Evolutionary conservation across 2,113 vertebrate genomes (phyloP), one percentile per base, ranked within the genome.

Genomic region (Tricholaema leucomelas): DNA sequence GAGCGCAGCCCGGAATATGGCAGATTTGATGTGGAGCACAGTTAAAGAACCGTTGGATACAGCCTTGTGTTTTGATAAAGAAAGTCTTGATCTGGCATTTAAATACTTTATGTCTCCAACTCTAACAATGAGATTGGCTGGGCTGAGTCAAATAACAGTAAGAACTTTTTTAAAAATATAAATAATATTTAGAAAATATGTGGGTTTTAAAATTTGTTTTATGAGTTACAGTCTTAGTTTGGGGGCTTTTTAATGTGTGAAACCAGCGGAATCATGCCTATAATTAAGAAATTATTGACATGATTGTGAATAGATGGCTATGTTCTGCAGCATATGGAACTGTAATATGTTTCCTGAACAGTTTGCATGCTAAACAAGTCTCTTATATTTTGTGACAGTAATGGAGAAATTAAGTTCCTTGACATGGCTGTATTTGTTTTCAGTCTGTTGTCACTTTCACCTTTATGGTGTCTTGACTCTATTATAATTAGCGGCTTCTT

Each of bases 61-160:
- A 76, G 98, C 99, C 10, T 97, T 99, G 96, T 99, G 99, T 97
- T 99, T 99, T 95, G 99, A 99, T 96, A 99, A 99, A 97, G 99
- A 99, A 97, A 99, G 99, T 91, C 97, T 99, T 81, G 99, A 99
- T 98, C 99, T 99, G 79, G 99, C 99, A 5, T 99, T 99, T 97
- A 99, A 99, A 40, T 99, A 99, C 97, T 99, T 99, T 96, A 99
- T 99, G 99, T 99, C 99, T 79, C 99, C 99, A 58, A 99, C 99
- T 67, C 98, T 99, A 92, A 99, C 99, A 79, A 99, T 99, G 99
- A 98, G 99, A 90, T 98, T 99, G 98, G 99, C 99, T 54, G 99
- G 99, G 69, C 98, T 99, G 92, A 99, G 99, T 98, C 99, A 99
- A 93, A 99, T 99, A 98, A 99, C 99, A 58, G 99, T 99, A 98